phyloP scores from a whole-genome alignment of 2,888 invertebrate species.

The Atherix ibis region DNA sequence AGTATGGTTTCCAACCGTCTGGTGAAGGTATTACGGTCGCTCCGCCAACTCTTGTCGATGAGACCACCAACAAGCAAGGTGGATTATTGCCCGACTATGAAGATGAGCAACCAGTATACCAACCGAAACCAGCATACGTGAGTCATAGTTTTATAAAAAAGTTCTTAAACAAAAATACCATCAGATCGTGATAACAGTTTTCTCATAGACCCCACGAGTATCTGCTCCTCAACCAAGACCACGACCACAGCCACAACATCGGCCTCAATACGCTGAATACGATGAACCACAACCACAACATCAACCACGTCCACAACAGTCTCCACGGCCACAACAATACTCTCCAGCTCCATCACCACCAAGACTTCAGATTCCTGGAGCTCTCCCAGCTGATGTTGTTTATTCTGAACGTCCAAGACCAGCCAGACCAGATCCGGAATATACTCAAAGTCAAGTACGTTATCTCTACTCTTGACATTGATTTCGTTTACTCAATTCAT shows the following conservation, averaged over 20 bases:
- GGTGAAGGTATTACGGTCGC: constrained; percentile 74
- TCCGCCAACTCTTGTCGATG: constrained; percentile 40
- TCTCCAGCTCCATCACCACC: constrained; percentile 20
- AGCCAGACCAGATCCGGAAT: constrained; percentile 28
- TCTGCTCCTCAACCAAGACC: constrained; percentile 20
- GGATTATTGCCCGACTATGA: constrained; percentile 32
- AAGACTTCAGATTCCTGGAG: constrained; percentile 25
- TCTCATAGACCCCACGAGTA: constrained; percentile 15
- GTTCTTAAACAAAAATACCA: neutral
- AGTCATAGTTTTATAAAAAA: too few species aligned
- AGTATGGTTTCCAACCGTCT: constrained; percentile 72
- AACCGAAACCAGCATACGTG: constrained; percentile 24
- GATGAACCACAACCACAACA: constrained; percentile 16
- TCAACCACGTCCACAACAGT: constrained; percentile 9
- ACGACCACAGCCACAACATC: constrained; percentile 19
- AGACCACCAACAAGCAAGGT: constrained; percentile 32
- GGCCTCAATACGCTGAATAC: constrained; percentile 25
- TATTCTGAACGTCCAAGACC: constrained; percentile 27
- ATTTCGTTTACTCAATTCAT: too few species aligned
- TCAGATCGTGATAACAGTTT: constrained; percentile 1
- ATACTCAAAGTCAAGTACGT: constrained; percentile 22
- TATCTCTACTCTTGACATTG: neutral
- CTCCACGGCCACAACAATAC: constrained; percentile 15
- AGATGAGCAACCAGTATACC: constrained; percentile 19
- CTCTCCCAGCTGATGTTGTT: constrained; percentile 28